Evolutionary conservation across 1,140 invertebrate genomes (phyloP), one percentile per base, ranked within the genome.

Genomic region (Temnothorax nylanderi): DNA sequence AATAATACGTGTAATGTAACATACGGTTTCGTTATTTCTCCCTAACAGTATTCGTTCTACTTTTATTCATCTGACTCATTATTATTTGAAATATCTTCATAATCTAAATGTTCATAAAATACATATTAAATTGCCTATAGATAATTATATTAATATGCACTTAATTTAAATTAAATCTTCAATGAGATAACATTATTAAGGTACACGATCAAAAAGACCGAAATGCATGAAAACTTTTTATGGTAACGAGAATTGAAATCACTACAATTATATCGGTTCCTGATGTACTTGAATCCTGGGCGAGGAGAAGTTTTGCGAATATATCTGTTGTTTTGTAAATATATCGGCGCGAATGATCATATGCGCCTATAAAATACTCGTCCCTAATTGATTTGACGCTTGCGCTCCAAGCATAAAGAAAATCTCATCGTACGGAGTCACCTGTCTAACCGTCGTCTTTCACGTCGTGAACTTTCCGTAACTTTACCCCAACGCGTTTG

Each of bases 351-450:
- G 18, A 58, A 41, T 4, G 5, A 72, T 26, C 16, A 47, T 54
- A 26, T 69, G 47, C 34, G 13, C 64, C 64, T 21, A 54, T 69
- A 54, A 81, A 54, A 51, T n/a, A 67, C 5, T 81, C 78, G 62
- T 21, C 26, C 62, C 67, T 71, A 71, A 26, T 6, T 81, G n/a
- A 56, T 54, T 26, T 18, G 44, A 67, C 64, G 64, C 34, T 69
- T 67, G 62, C 62, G 77, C 77, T 26, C 16, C 26, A 72, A 37
- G 11, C 37, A 62, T 37, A 32, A 47, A 3, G 18, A 26, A 47
- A 41, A 62, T 82, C 85, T 89, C 90, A 51, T 67, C 10, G 80
- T 76, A 88, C 75, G 87, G 90, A 92, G 89, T 87, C 89, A 92
- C 87, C 85, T 91, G 82, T 65, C 88, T 72, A 54, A 71, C 49